Evolutionary conservation across 2,113 vertebrate species (phyloP).

Genomic region (Chiloscyllium plagiosum): DNA sequence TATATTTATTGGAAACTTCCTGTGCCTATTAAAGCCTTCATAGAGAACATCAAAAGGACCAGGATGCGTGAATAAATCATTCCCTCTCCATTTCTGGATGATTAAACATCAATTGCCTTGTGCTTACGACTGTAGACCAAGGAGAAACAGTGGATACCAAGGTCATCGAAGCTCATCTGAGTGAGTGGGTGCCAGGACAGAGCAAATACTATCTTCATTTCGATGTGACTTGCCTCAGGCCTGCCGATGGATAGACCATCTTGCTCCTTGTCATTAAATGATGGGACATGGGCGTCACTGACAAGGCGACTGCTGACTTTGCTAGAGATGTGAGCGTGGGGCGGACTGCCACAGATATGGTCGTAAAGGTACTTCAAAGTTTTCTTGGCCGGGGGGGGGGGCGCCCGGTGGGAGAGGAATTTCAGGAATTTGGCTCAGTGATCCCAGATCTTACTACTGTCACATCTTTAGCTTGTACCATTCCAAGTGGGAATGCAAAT

Average conservation of each 20-base stretch:
- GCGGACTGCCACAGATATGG: neutral
- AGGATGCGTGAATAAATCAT: neutral
- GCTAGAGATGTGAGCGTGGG: neutral
- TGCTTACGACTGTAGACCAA: neutral
- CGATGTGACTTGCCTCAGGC: neutral
- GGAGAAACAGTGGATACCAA: neutral
- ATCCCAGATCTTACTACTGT: neutral
- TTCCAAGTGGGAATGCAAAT: neutral
- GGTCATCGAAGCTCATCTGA: neutral
- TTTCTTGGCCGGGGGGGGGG: too few relatives aligned
- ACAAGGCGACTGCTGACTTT: neutral
- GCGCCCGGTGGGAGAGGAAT: neutral
- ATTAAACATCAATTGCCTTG: neutral
- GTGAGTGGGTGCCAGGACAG: neutral
- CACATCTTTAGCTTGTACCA: neutral
- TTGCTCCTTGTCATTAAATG: neutral
- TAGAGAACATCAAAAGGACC: neutral
- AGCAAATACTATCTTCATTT: neutral
- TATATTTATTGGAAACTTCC: neutral
- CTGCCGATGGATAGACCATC: neutral
- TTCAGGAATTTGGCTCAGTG: neutral
- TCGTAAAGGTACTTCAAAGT: too few relatives aligned
- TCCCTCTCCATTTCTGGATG: neutral
- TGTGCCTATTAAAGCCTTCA: neutral
- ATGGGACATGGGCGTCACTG: neutral